Evolutionary conservation across 2,888 invertebrate species (phyloP).

Genomic region (Esperia sulphurella): DNA sequence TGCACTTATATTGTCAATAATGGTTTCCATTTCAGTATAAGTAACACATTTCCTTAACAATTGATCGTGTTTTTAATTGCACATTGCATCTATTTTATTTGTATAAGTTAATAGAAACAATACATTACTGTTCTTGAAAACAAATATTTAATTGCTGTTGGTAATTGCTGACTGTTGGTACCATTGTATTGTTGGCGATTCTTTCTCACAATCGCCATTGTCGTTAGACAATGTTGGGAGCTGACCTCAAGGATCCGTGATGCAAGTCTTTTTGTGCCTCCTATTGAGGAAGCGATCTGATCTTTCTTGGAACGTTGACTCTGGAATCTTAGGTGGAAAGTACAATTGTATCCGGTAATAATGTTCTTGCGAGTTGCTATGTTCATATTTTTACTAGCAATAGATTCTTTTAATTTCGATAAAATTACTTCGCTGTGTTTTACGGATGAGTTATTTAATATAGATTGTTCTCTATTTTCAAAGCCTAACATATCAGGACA

Average conservation of each 20-base stretch:
- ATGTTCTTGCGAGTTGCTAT: background rate
- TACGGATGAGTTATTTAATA: too few relatives aligned
- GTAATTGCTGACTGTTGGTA: constrained; percentile 66
- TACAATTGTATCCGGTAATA: constrained; percentile 13
- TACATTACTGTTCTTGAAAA: constrained; percentile 37
- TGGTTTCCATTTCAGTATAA: too few relatives aligned
- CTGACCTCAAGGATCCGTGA: constrained; percentile 63
- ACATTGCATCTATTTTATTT: constrained; percentile 34
- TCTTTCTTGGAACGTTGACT: constrained; percentile 35
- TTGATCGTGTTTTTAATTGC: background rate
- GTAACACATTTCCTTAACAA: background rate
- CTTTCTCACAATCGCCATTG: constrained; percentile 76
- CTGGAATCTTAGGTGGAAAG: constrained; percentile 12
- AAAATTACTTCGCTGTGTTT: too few relatives aligned
- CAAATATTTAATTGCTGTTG: constrained; percentile 69
- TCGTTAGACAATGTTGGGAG: constrained; percentile 73
- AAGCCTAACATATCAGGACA: too few relatives aligned
- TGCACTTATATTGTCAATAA: too few relatives aligned
- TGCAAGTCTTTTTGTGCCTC: constrained; percentile 49
- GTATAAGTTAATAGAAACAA: constrained; percentile 45
- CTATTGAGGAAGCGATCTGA: constrained; percentile 34
- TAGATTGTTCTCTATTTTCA: too few relatives aligned
- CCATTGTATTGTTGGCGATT: constrained; percentile 63
- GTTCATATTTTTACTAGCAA: background rate
- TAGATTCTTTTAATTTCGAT: background rate